phyloP scores from a whole-genome alignment of 2,888 invertebrate species.

The Pachydiplax longipennis region DNA sequence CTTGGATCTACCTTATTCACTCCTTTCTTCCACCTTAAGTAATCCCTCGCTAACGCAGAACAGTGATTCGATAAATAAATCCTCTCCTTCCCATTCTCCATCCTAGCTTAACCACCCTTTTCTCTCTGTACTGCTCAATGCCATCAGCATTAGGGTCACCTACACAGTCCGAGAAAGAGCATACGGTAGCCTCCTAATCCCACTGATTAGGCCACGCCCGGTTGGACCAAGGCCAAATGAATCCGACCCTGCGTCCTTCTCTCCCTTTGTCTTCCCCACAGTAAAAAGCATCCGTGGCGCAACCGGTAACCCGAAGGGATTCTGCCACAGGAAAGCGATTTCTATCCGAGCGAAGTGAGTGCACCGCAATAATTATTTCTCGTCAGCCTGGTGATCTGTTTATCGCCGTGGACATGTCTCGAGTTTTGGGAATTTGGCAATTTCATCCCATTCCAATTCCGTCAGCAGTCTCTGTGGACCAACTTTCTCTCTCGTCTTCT shows the following conservation, averaged over 20 bases:
- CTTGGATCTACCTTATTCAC: background rate
- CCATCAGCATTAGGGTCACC: background rate
- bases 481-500: background rate
- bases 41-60: background rate
- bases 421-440: background rate
- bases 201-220: conserved; percentile 14
- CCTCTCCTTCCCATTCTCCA: background rate
- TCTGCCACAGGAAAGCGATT: background rate
- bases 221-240: background rate
- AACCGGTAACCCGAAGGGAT: background rate
- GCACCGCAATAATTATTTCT: background rate
- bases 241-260: background rate
- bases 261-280: conserved; percentile 6
- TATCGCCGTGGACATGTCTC: background rate
- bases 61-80: background rate
- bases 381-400: conserved; percentile 16
- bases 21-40: background rate
- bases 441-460: conserved; percentile 6
- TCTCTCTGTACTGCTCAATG: background rate
- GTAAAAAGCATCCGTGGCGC: background rate
- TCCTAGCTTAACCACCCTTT: background rate
- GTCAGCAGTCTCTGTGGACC: background rate
- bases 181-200: conserved; percentile 8
- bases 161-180: background rate
- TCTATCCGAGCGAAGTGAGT: background rate